Evolutionary conservation across 2,113 vertebrate genomes (phyloP), one percentile per base, ranked within the genome.

Genomic region (Rallus limicola): DNA sequence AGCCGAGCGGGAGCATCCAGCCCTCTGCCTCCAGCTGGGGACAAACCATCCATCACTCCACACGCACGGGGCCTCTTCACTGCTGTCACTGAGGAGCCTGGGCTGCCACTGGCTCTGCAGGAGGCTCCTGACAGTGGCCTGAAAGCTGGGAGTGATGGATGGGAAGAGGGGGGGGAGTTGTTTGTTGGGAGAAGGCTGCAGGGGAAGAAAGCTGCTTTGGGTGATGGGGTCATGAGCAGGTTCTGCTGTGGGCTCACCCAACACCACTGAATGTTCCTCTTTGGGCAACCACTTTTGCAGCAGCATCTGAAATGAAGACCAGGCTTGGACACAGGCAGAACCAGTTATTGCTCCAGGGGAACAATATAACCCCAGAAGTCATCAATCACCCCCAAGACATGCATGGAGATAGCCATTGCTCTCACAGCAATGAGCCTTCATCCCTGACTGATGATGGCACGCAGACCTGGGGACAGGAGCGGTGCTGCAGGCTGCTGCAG

Each of bases 91-190:
- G 9, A 72, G 56, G 69, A 75, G 36, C 53, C 80, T 63, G 74
- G 65, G 70, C 74, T 89, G 83, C 72, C 86, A 82, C 89, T 94
- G 91, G 95, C 67, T 72, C 84, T 42, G 78, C 74, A 63, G 94
- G 80, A 87, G 82, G 40, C 31, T 72, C 76, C 75, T 94, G 92
- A 89, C 91, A 88, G 88, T 25, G 6, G 38, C 86, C 91, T 97
- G 83, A 95, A 95, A 96, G 84, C 25, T 72, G 23, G 53, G 72
- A 86, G 60, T 93, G 93, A 96, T 93, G 81, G 95, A 93, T 97
- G 82, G 72, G 84, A 59, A 78, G 71, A 15, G 19, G n/a, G n/a
- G 50, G 53, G 16, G 34, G 29, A 79, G 36, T 10, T 36, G 44
- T 17, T 38, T 5, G 0, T 3, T 26, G 59, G 76, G 75, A 70